phyloP scores from a whole-genome alignment of 2,888 invertebrate genomes.

The Leptinotarsa rubiginosa region DNA sequence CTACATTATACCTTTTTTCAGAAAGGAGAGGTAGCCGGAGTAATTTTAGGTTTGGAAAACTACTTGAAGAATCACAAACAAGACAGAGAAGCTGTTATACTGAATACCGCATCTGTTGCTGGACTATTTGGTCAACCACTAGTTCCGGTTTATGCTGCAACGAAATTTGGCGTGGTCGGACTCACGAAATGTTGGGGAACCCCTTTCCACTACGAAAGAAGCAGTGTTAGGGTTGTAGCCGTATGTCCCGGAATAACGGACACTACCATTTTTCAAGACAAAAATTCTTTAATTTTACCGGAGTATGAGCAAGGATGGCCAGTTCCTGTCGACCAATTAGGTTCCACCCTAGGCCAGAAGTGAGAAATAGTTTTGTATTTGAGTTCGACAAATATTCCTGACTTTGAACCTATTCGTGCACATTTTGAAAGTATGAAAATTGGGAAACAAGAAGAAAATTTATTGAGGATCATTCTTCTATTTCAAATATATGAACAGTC shows the following conservation, averaged over 20 bases:
- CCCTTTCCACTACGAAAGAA: conserved; percentile 58
- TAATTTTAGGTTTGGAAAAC: conserved; percentile 45
- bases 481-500: too few species aligned
- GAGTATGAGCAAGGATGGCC: neutral
- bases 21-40: conserved; percentile 46
- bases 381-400: too few species aligned
- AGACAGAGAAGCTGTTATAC: conserved; percentile 43
- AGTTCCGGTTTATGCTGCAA: conserved; percentile 44
- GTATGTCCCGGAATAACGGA: conserved; percentile 69
- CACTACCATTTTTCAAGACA: conserved; percentile 50
- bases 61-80: conserved; percentile 46
- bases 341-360: neutral
- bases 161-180: conserved; percentile 45
- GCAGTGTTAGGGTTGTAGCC: conserved; percentile 67
- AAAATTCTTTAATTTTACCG: neutral
- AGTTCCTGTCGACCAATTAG: neutral
- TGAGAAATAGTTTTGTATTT: neutral
- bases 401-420: too few species aligned
- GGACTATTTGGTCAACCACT: conserved; percentile 33
- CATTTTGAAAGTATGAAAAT: too few species aligned
- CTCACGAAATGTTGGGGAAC: conserved; percentile 46
- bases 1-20: conserved; percentile 48
- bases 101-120: conserved; percentile 46
- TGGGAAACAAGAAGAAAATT: too few species aligned
- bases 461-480: too few species aligned